Base-by-base conservation (phyloP, 2,888 invertebrate genomes). In the Emesis furor region DNA sequence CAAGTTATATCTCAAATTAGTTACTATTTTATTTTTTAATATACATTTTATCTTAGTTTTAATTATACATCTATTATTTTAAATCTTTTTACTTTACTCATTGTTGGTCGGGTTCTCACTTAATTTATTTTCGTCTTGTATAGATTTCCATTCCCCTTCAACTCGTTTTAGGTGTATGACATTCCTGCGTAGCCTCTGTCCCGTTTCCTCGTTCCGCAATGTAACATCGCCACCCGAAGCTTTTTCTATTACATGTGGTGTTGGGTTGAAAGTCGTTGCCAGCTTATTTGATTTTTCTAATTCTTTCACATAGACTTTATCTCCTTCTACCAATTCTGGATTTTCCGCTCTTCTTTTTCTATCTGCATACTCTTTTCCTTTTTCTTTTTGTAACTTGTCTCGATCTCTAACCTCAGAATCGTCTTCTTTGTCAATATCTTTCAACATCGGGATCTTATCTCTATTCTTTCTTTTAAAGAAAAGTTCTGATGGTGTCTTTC, bases 341-440 rank as follows among this genome's bases (percentile, higher is more conserved):
- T 46, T 46, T 46, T 46, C 46, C 14, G 46, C 46, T 46, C 46
- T 46, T 46, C 46, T 46, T 46, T 46, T 46, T 14, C 46, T 8
- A 14, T 46, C 51, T 72, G 46, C 46, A 12, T 51, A 17, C 46
- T 51, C 72, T 72, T n/a, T n/a, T 72, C 46, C 37, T 39, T n/a
- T 17, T 69, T 37, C 39, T n/a, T 39, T 69, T 14, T 39, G 69
- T 14, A 7, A 46, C 46, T 46, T 46, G 14, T 46, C 12, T 46
- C 46, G 5, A 46, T 46, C 46, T 46, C 7, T 46, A 12, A 46
- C 46, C 14, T 46, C 46, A 2, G 46, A 12, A 14, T 46, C 46
- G 14, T 46, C 14, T 46, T 8, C 46, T 14, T 12, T 46, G 8
- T 46, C 46, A 46, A 46, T 46, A 46, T 46, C 14, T 46, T 46